Conservation (phyloP, 2,888 invertebrate species). For the Drosophila borealis region DNA sequence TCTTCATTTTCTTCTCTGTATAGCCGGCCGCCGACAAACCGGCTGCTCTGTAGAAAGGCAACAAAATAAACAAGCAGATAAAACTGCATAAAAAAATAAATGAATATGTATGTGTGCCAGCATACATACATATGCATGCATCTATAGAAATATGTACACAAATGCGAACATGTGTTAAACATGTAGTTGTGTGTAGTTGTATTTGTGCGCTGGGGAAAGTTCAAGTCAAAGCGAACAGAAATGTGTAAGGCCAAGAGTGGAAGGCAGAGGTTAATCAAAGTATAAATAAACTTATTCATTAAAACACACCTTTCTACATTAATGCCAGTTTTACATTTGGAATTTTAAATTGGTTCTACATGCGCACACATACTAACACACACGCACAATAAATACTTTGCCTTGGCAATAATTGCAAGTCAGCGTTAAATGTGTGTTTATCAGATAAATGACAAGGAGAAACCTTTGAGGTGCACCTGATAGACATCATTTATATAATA, state of each 20-base stretch:
- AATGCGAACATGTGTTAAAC: constrained; percentile 15
- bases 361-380: constrained; percentile 8
- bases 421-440: constrained; percentile 39
- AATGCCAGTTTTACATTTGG: constrained; percentile 27
- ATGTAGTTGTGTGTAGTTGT: constrained; percentile 1
- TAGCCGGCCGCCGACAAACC: constrained; percentile 41
- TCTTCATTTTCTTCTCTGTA: constrained; percentile 18
- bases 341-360: constrained; percentile 6
- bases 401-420: constrained; percentile 41
- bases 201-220: constrained; percentile 69
- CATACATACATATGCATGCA: constrained; percentile 6
- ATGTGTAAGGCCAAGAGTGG: constrained; percentile 12
- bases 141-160: constrained; percentile 2
- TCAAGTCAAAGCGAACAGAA: constrained; percentile 41
- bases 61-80: constrained; percentile 57
- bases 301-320: constrained; percentile 30
- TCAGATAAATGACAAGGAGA: neutral
- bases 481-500: constrained; percentile 26
- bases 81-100: constrained; percentile 60
- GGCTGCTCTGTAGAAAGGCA: constrained; percentile 42
- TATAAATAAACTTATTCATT: constrained; percentile 58
- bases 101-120: constrained; percentile 35
- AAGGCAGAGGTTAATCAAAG: constrained; percentile 44
- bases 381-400: neutral
- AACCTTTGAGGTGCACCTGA: neutral